Evolutionary conservation across 2,797 vertebrate species (phyloP), one percentile per base, ranked within the genome.

Genomic region (Luscinia megarhynchos): DNA sequence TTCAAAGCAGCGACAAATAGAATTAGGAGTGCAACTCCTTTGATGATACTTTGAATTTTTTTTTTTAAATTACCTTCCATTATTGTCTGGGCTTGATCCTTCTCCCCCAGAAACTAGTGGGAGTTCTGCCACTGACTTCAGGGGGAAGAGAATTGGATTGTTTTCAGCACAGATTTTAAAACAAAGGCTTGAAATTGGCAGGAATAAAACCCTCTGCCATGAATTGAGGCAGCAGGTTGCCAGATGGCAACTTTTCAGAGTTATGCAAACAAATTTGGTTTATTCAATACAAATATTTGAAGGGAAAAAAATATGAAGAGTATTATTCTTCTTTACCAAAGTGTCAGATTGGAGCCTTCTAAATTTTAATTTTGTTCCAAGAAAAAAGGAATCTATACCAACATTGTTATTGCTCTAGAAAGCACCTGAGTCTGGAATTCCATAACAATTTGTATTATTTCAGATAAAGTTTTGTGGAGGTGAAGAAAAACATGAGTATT

Each of bases 121-220:
- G 91, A 94, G 36, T 90, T 95, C 63, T 94, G 91, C 87, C 91
- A 96, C 36, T 94, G 89, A 88, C 94, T 94, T 94, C 80, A 91
- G 93, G 87, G 94, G 63, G 94, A 96, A 54, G 16, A 91, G 70
- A 64, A 91, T 77, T 93, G 93, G 83, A 80, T 61, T 88, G 46
- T 89, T 96, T 96, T 96, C 95, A 91, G 50, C 85, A 90, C 86
- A 93, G 87, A 91, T 94, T 95, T 97, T 93, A 90, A 96, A 96
- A 95, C 95, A 94, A 96, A 96, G 50, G 87, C 46, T 93, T 88
- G 53, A 90, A 96, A 87, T 82, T 96, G 95, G 91, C 91, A 95
- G 80, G 75, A 93, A 80, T 76, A 79, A 76, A 95, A 82, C 57
- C 61, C 67, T 84, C 62, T 87, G 63, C 93, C 59, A 93, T 93